Evolutionary conservation across 2,797 vertebrate species (phyloP).

Genomic region (Cottoperca gobio): DNA sequence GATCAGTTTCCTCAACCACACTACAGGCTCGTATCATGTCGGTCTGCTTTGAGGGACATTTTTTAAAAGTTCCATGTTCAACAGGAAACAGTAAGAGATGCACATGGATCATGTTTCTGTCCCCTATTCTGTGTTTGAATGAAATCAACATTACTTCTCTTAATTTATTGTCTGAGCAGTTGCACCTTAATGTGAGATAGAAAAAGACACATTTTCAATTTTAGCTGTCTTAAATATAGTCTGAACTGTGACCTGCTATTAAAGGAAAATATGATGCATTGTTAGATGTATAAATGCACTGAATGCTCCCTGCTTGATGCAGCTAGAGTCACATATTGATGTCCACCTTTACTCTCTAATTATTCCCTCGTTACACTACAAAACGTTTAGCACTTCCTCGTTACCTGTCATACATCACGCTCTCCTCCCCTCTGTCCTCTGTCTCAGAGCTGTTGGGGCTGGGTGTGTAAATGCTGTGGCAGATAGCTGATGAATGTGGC

Average conservation of each 20-base stretch:
- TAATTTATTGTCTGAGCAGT: too few relatives aligned
- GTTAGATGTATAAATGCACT: too few relatives aligned
- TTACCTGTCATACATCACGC: background rate
- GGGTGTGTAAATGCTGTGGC: slow-evolving; percentile 69
- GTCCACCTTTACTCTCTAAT: background rate
- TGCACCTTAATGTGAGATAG: too few relatives aligned
- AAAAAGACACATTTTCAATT: background rate
- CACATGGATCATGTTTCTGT: too few relatives aligned
- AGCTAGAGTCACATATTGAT: background rate
- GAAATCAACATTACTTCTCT: too few relatives aligned
- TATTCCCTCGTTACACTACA: slow-evolving; percentile 5
- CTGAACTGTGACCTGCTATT: background rate
- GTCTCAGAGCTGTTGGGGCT: slow-evolving; percentile 30
- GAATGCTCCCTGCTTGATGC: background rate
- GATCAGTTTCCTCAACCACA: background rate
- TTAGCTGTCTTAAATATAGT: background rate
- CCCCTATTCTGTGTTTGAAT: too few relatives aligned
- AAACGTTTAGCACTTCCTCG: background rate
- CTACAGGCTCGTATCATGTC: too few relatives aligned
- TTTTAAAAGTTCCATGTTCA: background rate
- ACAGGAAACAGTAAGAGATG: too few relatives aligned
- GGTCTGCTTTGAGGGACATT: background rate
- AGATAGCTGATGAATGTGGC: slow-evolving; percentile 75
- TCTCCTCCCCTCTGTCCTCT: slow-evolving; percentile 10
- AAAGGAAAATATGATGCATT: background rate